Evolutionary conservation across 2,888 invertebrate genomes (phyloP).

Genomic region (Tachina fera): DNA sequence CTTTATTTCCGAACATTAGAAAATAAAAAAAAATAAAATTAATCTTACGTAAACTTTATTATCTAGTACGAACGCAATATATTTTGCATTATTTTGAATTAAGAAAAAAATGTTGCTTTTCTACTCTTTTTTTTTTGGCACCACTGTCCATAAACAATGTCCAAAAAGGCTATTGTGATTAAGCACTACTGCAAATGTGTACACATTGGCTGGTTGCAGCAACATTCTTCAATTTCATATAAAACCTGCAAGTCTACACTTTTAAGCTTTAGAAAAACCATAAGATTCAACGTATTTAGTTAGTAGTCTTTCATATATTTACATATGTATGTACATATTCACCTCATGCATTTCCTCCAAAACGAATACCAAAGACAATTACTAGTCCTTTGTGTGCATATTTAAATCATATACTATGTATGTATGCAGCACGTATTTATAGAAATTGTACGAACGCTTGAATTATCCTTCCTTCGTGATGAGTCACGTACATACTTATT

Average conservation of each 20-base stretch:
- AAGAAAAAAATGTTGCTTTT: too few species aligned
- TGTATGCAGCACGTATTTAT: neutral
- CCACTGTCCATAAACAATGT: too few species aligned
- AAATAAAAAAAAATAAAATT: too few species aligned
- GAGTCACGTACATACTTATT: conserved; percentile 71
- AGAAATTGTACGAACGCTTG: conserved; percentile 36
- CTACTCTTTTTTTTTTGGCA: too few species aligned
- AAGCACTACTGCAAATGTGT: neutral
- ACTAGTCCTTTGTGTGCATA: conserved; percentile 50
- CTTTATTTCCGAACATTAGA: too few species aligned
- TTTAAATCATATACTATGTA: conserved; percentile 6
- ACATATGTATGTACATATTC: neutral
- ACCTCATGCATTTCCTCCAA: neutral
- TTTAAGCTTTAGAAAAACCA: neutral
- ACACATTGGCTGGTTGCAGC: neutral
- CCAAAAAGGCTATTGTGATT: neutral
- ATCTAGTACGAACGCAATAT: too few species aligned
- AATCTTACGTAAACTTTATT: too few species aligned
- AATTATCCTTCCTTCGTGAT: conserved; percentile 66
- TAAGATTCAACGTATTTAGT: neutral
- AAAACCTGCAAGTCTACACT: too few species aligned
- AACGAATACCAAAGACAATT: conserved; percentile 47
- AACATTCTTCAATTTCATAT: neutral
- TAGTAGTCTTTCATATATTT: neutral
- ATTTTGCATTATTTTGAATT: too few species aligned